These are phyloP conservation scores for Pseudochirops cupreus DNA, from an alignment of 2,797 vertebrate genomes.

Conservation along the genomic window DNA sequence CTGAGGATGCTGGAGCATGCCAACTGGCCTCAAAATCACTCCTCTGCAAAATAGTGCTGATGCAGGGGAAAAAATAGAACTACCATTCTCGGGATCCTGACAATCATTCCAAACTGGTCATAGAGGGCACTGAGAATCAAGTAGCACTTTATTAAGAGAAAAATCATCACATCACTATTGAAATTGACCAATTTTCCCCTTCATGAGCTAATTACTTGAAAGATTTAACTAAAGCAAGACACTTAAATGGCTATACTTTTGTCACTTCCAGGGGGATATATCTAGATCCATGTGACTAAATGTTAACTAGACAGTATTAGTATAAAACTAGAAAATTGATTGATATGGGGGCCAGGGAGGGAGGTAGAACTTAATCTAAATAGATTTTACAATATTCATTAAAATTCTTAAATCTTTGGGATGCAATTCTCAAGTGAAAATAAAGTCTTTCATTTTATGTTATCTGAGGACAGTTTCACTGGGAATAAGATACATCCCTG, in stretches of 20 bases:
- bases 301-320: slow-evolving; percentile 11
- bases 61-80: slow-evolving; percentile 36
- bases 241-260: slow-evolving; percentile 45
- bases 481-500: not conserved
- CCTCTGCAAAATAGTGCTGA: slow-evolving; percentile 55
- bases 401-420: slow-evolving; percentile 40
- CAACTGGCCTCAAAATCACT: slow-evolving; percentile 31
- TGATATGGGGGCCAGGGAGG: not conserved
- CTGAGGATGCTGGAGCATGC: slow-evolving; percentile 47
- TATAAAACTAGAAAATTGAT: not conserved
- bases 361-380: not conserved
- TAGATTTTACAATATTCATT: slow-evolving; percentile 15
- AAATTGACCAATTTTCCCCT: slow-evolving; percentile 18
- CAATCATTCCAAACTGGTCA: slow-evolving; percentile 62
- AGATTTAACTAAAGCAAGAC: not conserved
- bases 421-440: slow-evolving; percentile 44
- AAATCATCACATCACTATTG: slow-evolving; percentile 43
- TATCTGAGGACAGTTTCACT: not conserved
- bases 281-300: slow-evolving; percentile 32
- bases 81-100: slow-evolving; percentile 55
- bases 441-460: slow-evolving; percentile 50
- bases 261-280: slow-evolving; percentile 26
- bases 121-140: slow-evolving; percentile 66
- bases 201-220: slow-evolving; percentile 35
- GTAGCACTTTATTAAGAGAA: slow-evolving; percentile 13